Conservation (phyloP, 2,797 vertebrate species). For the Enteromius argenteus region DNA sequence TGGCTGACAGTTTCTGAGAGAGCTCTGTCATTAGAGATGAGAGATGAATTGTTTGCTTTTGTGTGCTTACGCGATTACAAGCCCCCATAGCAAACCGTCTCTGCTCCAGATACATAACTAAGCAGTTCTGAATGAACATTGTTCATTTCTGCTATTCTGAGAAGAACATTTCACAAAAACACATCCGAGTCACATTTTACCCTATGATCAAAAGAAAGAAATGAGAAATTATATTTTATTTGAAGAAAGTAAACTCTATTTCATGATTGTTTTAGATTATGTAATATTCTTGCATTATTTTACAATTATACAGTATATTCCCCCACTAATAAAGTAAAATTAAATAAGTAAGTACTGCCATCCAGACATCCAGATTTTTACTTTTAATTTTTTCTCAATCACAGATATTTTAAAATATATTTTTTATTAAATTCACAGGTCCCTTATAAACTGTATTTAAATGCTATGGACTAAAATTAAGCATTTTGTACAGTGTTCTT, state of each 20-base stretch:
- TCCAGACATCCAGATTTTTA: not conserved
- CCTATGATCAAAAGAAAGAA: not conserved
- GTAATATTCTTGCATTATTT: not conserved
- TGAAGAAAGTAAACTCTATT: not conserved
- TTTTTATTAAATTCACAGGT: not conserved
- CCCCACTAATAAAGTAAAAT: too few relatives aligned
- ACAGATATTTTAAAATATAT: not conserved
- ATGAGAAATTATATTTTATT: not conserved
- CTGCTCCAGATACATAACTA: constrained; percentile 42
- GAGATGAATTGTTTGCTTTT: constrained; percentile 32
- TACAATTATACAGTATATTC: not conserved
- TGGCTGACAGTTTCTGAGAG: constrained; percentile 31
- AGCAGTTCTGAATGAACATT: constrained; percentile 36
- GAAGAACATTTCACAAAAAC: not conserved
- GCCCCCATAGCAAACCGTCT: constrained; percentile 29
- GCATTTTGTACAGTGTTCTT: not conserved
- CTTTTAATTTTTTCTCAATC: not conserved
- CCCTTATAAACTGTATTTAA: not conserved
- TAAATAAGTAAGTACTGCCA: too few relatives aligned
- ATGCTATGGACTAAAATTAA: not conserved
- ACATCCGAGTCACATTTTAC: not conserved
- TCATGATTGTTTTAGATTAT: not conserved
- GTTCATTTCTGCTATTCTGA: constrained; percentile 3
- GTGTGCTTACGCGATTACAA: constrained; percentile 34
- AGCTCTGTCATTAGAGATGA: constrained; percentile 34